phyloP scores from a whole-genome alignment of 2,888 invertebrate genomes.

The Geotrupes spiniger region DNA sequence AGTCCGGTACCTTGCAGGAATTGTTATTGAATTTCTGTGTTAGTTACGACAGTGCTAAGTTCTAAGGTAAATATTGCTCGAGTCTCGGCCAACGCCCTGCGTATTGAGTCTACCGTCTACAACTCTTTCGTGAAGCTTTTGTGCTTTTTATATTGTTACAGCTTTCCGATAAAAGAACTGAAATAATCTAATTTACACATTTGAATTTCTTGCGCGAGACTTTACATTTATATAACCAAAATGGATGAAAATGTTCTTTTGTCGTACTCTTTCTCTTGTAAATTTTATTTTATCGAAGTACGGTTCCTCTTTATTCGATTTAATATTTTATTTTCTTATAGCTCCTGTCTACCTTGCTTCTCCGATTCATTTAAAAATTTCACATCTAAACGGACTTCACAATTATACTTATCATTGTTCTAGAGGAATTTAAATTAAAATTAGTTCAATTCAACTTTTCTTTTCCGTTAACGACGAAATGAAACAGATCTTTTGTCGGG shows the following conservation, averaged over 20 bases:
- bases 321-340: constrained; percentile 43
- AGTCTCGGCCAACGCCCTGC: constrained; percentile 29
- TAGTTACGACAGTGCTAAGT: constrained; percentile 35
- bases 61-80: constrained; percentile 39
- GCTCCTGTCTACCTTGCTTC: constrained; percentile 19
- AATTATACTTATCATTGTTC: constrained; percentile 25
- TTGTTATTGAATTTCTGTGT: constrained; percentile 37
- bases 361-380: constrained; percentile 21
- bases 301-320: constrained; percentile 45
- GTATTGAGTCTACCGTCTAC: constrained; percentile 28
- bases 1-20: constrained; percentile 21
- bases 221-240: constrained; percentile 49
- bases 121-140: constrained; percentile 43
- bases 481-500: neutral
- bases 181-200: constrained; percentile 51
- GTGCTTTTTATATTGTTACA: constrained; percentile 46
- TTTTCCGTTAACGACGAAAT: constrained; percentile 1
- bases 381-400: constrained; percentile 22
- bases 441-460: constrained; percentile 16
- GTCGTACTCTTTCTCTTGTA: constrained; percentile 36
- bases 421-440: constrained; percentile 21
- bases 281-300: constrained; percentile 43
- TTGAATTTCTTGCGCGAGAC: constrained; percentile 48
- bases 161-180: constrained; percentile 47
- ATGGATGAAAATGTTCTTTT: constrained; percentile 48